A percentile compares a stretch with the other conserved stretches of the same genome.
These are phyloP conservation scores for Setophaga coronata DNA, from an alignment of 2,113 vertebrate species.

Conservation along the genomic window DNA sequence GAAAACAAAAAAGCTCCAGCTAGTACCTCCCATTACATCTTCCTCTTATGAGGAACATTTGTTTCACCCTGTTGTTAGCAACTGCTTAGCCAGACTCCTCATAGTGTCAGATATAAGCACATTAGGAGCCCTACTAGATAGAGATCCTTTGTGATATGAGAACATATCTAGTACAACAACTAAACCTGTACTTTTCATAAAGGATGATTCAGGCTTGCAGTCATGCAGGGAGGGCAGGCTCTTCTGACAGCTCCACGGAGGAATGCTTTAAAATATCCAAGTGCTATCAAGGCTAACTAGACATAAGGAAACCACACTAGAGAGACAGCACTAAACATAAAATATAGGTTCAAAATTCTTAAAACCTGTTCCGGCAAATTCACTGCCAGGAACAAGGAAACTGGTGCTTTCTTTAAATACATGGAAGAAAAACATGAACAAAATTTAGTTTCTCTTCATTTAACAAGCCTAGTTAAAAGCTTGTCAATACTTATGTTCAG, in stretches of 20 bases:
- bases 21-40: neutral
- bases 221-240: neutral
- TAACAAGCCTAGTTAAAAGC: neutral
- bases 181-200: neutral
- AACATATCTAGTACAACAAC: neutral
- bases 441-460: neutral
- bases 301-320: neutral
- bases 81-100: neutral
- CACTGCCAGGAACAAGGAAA: conserved; percentile 4
- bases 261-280: neutral
- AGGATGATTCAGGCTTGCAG: neutral
- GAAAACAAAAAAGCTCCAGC: neutral
- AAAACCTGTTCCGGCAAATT: neutral
- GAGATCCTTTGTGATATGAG: neutral
- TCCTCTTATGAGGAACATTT: neutral
- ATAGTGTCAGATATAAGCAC: neutral
- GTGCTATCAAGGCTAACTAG: neutral
- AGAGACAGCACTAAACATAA: neutral
- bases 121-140: neutral
- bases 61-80: neutral
- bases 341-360: conserved; percentile 2
- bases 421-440: neutral
- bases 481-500: neutral
- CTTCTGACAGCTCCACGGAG: neutral
- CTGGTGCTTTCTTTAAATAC: neutral